Percentiles rank a stretch among this genome's conserved stretches.
phyloP scores from a whole-genome alignment of 92 coral and sea anemone genomes.

The Epizoanthus scotinus region DNA sequence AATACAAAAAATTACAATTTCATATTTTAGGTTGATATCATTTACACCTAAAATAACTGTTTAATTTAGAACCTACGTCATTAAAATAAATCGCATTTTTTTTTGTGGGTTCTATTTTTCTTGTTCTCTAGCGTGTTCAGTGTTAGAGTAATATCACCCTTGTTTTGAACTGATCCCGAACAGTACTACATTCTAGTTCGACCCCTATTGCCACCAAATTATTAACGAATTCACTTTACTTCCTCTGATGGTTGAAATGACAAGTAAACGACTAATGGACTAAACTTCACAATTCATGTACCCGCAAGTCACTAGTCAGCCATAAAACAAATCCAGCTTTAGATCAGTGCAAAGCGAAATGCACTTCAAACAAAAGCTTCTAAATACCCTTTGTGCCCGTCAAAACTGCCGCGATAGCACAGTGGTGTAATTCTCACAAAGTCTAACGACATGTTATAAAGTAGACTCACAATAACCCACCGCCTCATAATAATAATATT shows the following conservation, averaged over 20 bases:
- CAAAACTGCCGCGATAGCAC: background rate
- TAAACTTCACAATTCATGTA: background rate
- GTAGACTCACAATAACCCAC: background rate
- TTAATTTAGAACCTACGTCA: constrained; percentile 7
- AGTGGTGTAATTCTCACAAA: constrained; percentile 1
- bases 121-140: background rate
- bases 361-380: background rate
- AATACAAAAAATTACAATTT: background rate
- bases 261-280: background rate
- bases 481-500: background rate
- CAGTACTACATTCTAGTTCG: background rate
- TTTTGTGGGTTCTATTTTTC: background rate
- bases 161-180: background rate
- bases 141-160: background rate
- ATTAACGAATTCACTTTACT: background rate
- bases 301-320: too few relatives aligned
- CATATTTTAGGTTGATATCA: constrained; percentile 6
- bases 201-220: background rate
- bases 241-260: background rate
- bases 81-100: constrained; percentile 10
- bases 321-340: too few relatives aligned
- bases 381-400: background rate
- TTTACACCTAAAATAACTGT: constrained; percentile 19
- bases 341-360: too few relatives aligned
- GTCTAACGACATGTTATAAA: background rate